phyloP scores from a whole-genome alignment of 2,888 invertebrate genomes.

The Gerris lacustris region DNA sequence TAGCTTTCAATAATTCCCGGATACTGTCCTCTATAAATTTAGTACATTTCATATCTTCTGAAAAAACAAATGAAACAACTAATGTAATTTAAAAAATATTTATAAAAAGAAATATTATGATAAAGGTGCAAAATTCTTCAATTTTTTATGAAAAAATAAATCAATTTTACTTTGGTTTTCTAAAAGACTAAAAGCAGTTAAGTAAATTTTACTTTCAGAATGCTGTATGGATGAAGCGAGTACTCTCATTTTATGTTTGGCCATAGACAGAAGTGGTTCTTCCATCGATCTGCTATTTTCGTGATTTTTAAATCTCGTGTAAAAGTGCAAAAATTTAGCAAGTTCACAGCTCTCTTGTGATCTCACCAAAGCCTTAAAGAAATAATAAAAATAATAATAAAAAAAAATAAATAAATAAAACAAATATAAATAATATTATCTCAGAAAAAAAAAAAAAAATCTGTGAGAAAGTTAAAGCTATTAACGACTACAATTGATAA shows the following conservation, averaged over 20 bases:
- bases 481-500: too few species aligned
- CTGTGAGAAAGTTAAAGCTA: too few species aligned
- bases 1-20: slow-evolving; percentile 48
- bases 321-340: slow-evolving; percentile 53
- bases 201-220: background rate
- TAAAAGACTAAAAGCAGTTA: background rate
- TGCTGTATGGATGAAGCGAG: slow-evolving; percentile 40
- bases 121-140: too few species aligned
- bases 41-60: slow-evolving; percentile 38
- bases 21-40: slow-evolving; percentile 53
- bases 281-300: slow-evolving; percentile 52
- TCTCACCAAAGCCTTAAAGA: slow-evolving; percentile 41
- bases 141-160: too few species aligned
- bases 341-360: slow-evolving; percentile 49
- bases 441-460: too few species aligned
- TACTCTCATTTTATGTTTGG: slow-evolving; percentile 50
- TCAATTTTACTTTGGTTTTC: too few species aligned
- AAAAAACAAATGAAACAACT: slow-evolving; percentile 11
- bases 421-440: too few species aligned
- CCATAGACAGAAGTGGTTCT: slow-evolving; percentile 46
- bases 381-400: background rate
- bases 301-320: slow-evolving; percentile 51
- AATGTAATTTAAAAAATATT: background rate
- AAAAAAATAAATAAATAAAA: background rate
- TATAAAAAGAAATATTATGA: too few species aligned